Conservation (phyloP, 2,888 invertebrate species). For the Hypsopygia costalis region DNA sequence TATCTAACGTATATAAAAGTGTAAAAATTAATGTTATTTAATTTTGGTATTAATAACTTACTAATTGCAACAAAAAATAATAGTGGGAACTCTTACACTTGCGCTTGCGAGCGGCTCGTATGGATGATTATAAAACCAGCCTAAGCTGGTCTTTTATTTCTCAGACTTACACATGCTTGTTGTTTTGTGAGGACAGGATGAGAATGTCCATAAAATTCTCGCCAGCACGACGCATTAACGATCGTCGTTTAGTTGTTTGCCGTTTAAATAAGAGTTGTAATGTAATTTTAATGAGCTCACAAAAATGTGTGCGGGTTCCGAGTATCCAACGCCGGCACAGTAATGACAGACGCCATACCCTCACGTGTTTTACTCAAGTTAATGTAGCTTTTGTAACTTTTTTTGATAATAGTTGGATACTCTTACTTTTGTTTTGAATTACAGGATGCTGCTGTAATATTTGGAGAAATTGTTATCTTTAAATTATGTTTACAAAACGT, state of each 20-base stretch:
- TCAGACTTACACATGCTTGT: slow-evolving; percentile 5
- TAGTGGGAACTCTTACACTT: too few species aligned
- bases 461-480: too few species aligned
- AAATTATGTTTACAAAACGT: too few species aligned
- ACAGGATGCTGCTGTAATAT: too few species aligned
- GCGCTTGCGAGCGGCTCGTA: too few species aligned
- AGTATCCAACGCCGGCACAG: slow-evolving; percentile 35
- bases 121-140: too few species aligned
- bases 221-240: slow-evolving; percentile 64
- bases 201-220: slow-evolving; percentile 66
- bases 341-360: slow-evolving; percentile 27
- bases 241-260: slow-evolving; percentile 74
- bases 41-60: too few species aligned
- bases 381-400: slow-evolving; percentile 14
- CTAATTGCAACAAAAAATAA: too few species aligned
- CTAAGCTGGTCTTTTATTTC: slow-evolving; percentile 15
- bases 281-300: slow-evolving; percentile 77
- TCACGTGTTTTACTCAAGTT: slow-evolving; percentile 8
- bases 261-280: slow-evolving; percentile 75
- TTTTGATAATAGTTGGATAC: slow-evolving; percentile 14
- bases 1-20: too few species aligned
- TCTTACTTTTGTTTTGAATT: too few species aligned
- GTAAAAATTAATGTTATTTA: too few species aligned
- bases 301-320: slow-evolving; percentile 61
- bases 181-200: slow-evolving; percentile 25